These are phyloP conservation scores for human (Homo sapiens) DNA, from an alignment of 2,113 vertebrate genomes.

Conservation along the genomic window DNA sequence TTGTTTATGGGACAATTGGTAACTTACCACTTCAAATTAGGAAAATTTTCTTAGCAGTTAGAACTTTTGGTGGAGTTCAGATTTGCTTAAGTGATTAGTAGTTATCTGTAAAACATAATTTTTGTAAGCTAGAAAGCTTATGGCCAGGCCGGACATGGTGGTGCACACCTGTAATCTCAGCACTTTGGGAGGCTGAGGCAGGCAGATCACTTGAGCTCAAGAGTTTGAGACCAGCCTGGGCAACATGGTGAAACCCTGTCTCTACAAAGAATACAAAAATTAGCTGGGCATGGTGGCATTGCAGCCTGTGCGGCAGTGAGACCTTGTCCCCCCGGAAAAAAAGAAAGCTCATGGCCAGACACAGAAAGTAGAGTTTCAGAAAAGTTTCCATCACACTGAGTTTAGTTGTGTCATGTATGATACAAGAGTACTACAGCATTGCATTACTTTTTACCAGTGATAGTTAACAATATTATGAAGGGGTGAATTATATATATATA, in stretches of 20 bases:
- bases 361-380: conserved; percentile 3
- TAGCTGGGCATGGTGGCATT: too few species aligned
- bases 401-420: neutral
- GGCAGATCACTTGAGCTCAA: too few species aligned
- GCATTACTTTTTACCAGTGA: neutral
- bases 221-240: too few species aligned
- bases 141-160: neutral
- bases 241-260: too few species aligned
- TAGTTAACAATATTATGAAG: neutral
- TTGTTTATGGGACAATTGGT: neutral
- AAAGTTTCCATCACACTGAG: neutral
- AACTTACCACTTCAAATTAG: conserved; percentile 18
- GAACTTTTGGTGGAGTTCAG: neutral
- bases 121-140: neutral
- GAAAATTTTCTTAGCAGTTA: conserved; percentile 8
- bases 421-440: accelerated
- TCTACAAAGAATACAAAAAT: too few species aligned
- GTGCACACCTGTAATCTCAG: too few species aligned
- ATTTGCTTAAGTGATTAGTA: neutral
- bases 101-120: neutral
- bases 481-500: neutral
- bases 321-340: too few species aligned
- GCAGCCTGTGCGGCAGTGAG: too few species aligned
- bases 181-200: too few species aligned
- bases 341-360: neutral